A percentile compares a stretch with the other conserved stretches of the same genome.
These are phyloP conservation scores for Boloria selene DNA, from an alignment of 2,888 invertebrate species.

Conservation along the genomic window DNA sequence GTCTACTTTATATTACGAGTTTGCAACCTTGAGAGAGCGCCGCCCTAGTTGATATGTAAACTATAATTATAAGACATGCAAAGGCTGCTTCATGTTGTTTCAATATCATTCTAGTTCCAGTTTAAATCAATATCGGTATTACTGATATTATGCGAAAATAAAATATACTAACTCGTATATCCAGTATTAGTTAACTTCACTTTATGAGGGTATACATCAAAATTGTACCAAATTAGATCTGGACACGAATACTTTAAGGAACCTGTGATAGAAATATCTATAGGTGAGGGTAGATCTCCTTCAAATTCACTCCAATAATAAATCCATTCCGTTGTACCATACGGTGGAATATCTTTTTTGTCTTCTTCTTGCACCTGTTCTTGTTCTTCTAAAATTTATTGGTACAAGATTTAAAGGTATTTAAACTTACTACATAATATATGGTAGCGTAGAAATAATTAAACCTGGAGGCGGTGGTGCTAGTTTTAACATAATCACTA, in stretches of 20 bases:
- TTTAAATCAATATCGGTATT: too few relatives aligned
- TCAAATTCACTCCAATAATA: constrained; percentile 61
- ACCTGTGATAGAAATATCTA: constrained; percentile 68
- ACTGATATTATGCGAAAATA: too few relatives aligned
- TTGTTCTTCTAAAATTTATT: constrained; percentile 48
- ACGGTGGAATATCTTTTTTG: constrained; percentile 48
- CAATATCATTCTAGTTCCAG: too few relatives aligned
- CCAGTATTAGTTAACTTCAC: constrained; percentile 86
- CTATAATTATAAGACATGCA: too few relatives aligned
- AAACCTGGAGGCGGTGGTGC: constrained; percentile 1
- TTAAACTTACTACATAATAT: neutral
- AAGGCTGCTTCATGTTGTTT: too few relatives aligned
- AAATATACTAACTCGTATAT: constrained; percentile 80
- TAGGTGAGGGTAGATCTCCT: constrained; percentile 65
- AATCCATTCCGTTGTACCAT: constrained; percentile 64
- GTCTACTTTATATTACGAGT: too few relatives aligned
- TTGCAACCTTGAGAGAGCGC: too few relatives aligned
- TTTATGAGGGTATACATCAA: constrained; percentile 83
- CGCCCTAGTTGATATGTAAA: too few relatives aligned
- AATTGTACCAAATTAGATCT: constrained; percentile 81
- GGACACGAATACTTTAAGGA: constrained; percentile 66
- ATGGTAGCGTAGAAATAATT: neutral
- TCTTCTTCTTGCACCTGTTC: constrained; percentile 44
- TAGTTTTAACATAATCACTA: constrained; percentile 13
- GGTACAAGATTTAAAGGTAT: neutral